A percentile compares a stretch with the other conserved stretches of the same genome.
Conservation (phyloP, 2,113 vertebrate species). For the Desmodus rotundus region DNA sequence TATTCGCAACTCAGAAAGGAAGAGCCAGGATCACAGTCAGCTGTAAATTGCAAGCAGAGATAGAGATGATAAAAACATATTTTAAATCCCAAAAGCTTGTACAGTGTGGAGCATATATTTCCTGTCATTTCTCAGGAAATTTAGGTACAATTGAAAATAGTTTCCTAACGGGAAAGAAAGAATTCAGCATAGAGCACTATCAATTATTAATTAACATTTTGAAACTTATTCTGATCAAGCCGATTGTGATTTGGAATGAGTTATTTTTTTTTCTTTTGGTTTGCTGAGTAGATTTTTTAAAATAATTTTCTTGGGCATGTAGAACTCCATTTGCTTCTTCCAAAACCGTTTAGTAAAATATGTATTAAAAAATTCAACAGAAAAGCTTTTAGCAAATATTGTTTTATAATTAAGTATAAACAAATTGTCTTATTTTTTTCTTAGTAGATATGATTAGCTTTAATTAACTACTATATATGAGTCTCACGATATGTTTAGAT, state of each 20-base stretch:
- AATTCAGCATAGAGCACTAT: not conserved
- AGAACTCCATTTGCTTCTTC: not conserved
- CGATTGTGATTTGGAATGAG: not conserved
- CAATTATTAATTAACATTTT: not conserved
- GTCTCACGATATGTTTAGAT: not conserved
- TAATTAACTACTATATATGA: not conserved
- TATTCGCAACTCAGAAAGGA: conserved; percentile 59
- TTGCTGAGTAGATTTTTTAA: not conserved
- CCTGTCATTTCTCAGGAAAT: conserved; percentile 47
- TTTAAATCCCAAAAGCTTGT: conserved; percentile 41
- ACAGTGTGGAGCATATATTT: conserved; percentile 41
- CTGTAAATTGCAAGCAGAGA: conserved; percentile 49
- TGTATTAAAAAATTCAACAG: not conserved
- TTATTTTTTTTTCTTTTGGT: not conserved
- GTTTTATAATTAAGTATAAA: not conserved
- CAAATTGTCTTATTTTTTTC: not conserved
- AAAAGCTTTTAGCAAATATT: not conserved
- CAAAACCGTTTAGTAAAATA: not conserved
- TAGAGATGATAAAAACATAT: conserved; percentile 44
- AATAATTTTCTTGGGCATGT: not conserved
- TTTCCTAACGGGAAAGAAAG: not conserved
- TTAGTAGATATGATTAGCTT: not conserved
- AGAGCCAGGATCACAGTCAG: conserved; percentile 29
- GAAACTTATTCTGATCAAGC: not conserved
- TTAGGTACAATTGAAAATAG: conserved; percentile 60